These are phyloP conservation scores for Ginglymostoma cirratum DNA, from an alignment of 2,113 vertebrate genomes.

Conservation along the genomic window DNA sequence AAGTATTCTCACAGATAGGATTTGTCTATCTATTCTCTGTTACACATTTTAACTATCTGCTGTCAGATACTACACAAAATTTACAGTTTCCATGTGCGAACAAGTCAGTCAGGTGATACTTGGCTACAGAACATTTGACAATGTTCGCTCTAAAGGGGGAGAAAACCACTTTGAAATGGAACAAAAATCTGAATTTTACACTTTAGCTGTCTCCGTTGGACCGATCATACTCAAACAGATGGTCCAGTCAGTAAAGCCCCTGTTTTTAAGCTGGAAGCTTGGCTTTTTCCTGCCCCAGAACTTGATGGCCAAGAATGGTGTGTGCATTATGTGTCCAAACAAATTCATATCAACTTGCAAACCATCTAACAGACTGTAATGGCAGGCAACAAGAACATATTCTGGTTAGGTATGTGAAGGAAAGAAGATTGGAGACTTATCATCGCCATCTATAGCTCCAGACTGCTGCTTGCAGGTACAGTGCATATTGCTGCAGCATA, in stretches of 20 bases:
- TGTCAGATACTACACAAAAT: not conserved
- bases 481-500: not conserved
- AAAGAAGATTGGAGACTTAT: no score
- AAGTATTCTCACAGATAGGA: not conserved
- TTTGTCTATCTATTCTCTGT: not conserved
- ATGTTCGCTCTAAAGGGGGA: not conserved
- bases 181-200: not conserved
- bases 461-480: not conserved
- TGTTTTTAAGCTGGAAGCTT: no score
- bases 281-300: no score
- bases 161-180: not conserved
- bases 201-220: not conserved
- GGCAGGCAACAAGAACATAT: no score
- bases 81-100: not conserved
- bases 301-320: no score
- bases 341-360: no score
- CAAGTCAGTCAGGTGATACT: not conserved
- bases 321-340: no score
- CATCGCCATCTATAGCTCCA: not conserved
- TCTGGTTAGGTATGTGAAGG: no score
- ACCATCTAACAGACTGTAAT: no score
- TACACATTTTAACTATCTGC: conserved; percentile 3
- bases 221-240: not conserved
- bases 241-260: not conserved
- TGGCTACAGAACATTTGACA: not conserved